Base-by-base conservation (phyloP, 2,113 vertebrate species). In the Sciurus niger region DNA sequence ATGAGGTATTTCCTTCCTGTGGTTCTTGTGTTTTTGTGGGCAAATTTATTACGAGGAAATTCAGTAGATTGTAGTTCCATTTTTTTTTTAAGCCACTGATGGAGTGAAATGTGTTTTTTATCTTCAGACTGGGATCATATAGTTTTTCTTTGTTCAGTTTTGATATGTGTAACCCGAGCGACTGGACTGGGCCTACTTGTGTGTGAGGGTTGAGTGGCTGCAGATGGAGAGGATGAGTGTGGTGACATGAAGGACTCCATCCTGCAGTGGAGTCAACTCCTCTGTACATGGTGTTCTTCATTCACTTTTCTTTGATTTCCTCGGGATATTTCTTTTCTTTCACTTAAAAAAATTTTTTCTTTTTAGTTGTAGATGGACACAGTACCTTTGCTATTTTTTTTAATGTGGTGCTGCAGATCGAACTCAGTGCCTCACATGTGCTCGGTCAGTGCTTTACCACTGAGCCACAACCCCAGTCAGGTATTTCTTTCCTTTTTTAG, bases 31-130 rank as follows among this genome's bases (percentile, higher is more conserved):
- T 84, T 95, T 95, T 89, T 89, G 65, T 82, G 90, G 88, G 84
- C 84, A 89, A 70, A 73, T 95, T 65, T 92, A 90, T 96, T 84
- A 73, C 68, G 90, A 92, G 84, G 94, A 90, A 97, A 87, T 96
- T 92, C 48, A 96, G 8, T 12, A 91, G 77, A 89, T 87, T 88
- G 53, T 80, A 94, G 51, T 83, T 97, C 48, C 0, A 25, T 63
- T 95, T 79, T 63, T 55, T 43, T 53, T 77, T 78, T 95, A 46
- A 58, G 34, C 25, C 48, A 20, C 20, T 78, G 37, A 51, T 82
- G 28, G 12, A 51, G 9, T 85, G 63, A 96, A 85, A 22, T 30
- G 28, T 68, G 14, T 84, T 78, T 60, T 73, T 78, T 79, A 9
- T 93, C 37, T 92, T 37, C 37, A 34, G 55, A 65, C 18, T 90